Evolutionary conservation across 2,113 vertebrate species (phyloP).

Genomic region (Halcyon senegalensis): DNA sequence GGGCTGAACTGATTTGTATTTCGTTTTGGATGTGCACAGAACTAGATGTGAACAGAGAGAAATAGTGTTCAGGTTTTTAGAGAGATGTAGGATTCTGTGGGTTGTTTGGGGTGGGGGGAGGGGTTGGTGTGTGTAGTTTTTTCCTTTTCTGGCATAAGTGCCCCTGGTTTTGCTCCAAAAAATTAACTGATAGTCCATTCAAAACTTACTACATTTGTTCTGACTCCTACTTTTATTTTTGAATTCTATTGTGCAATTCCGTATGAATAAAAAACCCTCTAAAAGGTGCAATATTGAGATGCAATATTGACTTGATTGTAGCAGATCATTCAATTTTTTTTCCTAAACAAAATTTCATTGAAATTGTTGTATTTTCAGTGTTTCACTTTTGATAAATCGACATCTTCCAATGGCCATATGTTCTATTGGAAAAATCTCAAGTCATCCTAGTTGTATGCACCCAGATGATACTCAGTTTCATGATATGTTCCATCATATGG

Average conservation of each 20-base stretch:
- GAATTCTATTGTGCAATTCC: not conserved
- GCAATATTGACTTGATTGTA: constrained; percentile 18
- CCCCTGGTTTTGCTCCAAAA: constrained; percentile 38
- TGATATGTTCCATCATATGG: constrained; percentile 21
- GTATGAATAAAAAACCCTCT: not conserved
- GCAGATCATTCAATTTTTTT: constrained; percentile 13
- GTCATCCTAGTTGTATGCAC: constrained; percentile 23
- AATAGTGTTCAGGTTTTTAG: constrained; percentile 9
- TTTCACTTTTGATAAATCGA: constrained; percentile 49
- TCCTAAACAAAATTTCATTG: constrained; percentile 23
- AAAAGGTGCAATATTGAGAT: constrained; percentile 32
- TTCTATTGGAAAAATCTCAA: constrained; percentile 62
- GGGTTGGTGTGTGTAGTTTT: not conserved
- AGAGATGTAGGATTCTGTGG: not conserved
- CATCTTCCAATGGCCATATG: constrained; percentile 62
- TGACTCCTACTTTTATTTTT: constrained; percentile 20
- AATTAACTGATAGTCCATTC: constrained; percentile 45
- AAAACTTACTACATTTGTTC: constrained; percentile 29
- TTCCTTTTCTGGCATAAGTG: constrained; percentile 39
- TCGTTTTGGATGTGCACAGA: not conserved
- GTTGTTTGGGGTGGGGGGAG: not conserved
- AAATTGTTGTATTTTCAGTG: constrained; percentile 39
- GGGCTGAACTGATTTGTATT: not conserved
- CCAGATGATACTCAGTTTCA: constrained; percentile 53
- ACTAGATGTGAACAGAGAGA: not conserved